Evolutionary conservation across 2,113 vertebrate genomes (phyloP), one percentile per base, ranked within the genome.

Genomic region (Siniperca knerii): DNA sequence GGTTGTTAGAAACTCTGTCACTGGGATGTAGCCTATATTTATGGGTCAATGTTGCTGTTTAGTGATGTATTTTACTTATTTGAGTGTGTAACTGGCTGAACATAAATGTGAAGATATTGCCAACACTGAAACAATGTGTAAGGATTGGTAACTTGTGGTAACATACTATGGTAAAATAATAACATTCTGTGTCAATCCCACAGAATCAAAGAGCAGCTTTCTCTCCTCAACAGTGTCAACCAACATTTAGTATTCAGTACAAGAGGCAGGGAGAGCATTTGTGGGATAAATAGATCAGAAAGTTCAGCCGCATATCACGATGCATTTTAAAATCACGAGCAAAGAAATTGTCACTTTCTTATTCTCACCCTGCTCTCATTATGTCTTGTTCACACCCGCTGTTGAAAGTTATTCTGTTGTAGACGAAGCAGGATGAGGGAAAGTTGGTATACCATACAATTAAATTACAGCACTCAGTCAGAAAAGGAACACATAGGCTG

Each of bases 291-390:
- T 25, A 44, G 71, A 70, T 65, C 10, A 72, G 33, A 79, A 57
- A 67, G 37, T 76, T 69, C 81, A 69, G 50, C 52, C 1, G 1
- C 37, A n/a, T 15, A 42, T 84, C 77, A 54, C 23, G 1, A 44
- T 70, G 48, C 48, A 83, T 86, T 46, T 84, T 78, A 54, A 73
- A 68, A 58, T 20, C 37, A 55, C 18, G 25, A 42, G 64, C n/a
- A 87, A 60, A 74, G 69, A 40, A 46, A 44, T 33, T 48, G 42
- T 58, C 68, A 46, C 48, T 55, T 76, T 44, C 44, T 64, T 16
- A 5, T 73, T 73, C 37, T 58, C 76, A 42, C 21, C n/a, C 61
- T 78, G 70, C 40, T 82, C 78, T 82, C 78, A 62, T 80, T 77
- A 77, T 29, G 13, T 62, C 70, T 69, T 4, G 15, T 72, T 83